These are phyloP conservation scores for Blera fallax DNA, from an alignment of 2,888 invertebrate species.

Conservation along the genomic window DNA sequence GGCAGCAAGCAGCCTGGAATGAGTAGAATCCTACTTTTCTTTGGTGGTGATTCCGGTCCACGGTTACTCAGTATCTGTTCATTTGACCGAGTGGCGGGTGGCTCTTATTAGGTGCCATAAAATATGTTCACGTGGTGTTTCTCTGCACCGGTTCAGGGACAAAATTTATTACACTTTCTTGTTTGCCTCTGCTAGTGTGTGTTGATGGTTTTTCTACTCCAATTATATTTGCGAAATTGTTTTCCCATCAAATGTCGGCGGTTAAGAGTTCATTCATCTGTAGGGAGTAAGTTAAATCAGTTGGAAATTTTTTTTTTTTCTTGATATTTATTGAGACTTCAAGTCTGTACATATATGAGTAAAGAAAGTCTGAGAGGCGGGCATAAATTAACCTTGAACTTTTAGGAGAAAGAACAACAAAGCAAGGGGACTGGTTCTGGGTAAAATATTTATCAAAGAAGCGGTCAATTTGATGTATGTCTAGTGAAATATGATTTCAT, in stretches of 20 bases:
- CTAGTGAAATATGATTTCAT: constrained; percentile 56
- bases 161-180: constrained; percentile 17
- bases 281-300: constrained; percentile 58
- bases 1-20: not conserved
- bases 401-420: not conserved
- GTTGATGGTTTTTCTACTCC: constrained; percentile 28
- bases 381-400: not conserved
- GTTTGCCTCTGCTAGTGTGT: not conserved
- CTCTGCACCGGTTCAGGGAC: not conserved
- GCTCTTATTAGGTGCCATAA: constrained; percentile 21
- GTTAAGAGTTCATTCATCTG: constrained; percentile 47
- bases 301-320: constrained; percentile 33
- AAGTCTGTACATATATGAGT: constrained; percentile 5
- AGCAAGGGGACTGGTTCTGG: constrained; percentile 30
- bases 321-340: constrained; percentile 50
- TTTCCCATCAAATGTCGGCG: constrained; percentile 52
- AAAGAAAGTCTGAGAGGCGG: not conserved
- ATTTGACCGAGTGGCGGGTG: not conserved
- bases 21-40: not conserved
- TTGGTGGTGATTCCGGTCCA: not conserved
- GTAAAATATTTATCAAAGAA: constrained; percentile 43
- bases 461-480: constrained; percentile 50
- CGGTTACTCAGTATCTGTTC: not conserved
- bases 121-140: constrained; percentile 20
- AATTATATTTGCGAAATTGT: constrained; percentile 53